Evolutionary conservation across 1,140 invertebrate species (phyloP).

Genomic region (Ladona fulva): DNA sequence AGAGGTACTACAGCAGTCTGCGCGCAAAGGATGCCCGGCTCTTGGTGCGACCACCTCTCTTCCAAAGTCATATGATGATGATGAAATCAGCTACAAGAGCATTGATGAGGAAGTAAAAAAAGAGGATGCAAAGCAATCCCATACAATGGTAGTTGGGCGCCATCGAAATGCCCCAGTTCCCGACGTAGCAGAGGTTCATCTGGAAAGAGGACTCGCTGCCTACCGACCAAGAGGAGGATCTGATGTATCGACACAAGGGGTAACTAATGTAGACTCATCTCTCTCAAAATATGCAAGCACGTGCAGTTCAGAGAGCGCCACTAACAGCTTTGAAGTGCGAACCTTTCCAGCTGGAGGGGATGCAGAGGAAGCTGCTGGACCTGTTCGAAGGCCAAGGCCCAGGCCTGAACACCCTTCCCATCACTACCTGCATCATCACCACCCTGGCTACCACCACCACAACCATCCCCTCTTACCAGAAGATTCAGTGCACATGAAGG

Average conservation of each 20-base stretch:
- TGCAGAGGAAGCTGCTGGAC: conserved; percentile 11
- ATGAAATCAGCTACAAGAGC: background rate
- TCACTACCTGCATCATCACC: conserved; percentile 14
- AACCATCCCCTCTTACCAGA: background rate
- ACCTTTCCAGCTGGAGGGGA: conserved; percentile 22
- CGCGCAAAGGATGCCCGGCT: background rate
- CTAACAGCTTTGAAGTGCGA: conserved; percentile 31
- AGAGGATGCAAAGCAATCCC: background rate
- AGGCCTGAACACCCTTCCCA: conserved; percentile 12
- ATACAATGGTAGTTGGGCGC: background rate
- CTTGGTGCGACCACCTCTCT: background rate
- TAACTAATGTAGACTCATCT: conserved; percentile 12
- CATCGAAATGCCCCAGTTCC: background rate
- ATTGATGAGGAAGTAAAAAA: background rate
- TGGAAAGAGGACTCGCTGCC: background rate
- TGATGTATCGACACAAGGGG: background rate
- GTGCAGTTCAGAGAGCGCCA: conserved; percentile 33
- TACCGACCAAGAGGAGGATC: background rate
- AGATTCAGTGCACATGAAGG: background rate
- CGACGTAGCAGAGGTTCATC: background rate
- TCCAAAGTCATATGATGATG: background rate
- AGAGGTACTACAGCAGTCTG: conserved; percentile 14
- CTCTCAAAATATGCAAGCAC: conserved; percentile 27
- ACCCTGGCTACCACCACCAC: background rate
- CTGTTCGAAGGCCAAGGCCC: background rate